Conservation (phyloP, 2,113 vertebrate genomes). For the Erythrocebus patas region DNA sequence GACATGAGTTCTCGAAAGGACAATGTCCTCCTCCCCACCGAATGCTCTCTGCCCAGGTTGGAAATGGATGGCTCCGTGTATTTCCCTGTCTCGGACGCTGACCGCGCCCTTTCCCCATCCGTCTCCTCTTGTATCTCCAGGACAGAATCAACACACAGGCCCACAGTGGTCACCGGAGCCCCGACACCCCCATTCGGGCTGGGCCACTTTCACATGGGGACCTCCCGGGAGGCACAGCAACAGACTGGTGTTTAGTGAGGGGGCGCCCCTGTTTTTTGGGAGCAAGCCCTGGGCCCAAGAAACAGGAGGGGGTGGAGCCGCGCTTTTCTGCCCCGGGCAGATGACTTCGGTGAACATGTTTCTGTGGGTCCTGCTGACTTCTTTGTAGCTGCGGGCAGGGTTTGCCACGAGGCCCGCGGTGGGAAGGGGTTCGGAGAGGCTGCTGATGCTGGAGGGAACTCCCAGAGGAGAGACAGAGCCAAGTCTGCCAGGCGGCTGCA, state of each 20-base stretch:
- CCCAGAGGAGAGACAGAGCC: not conserved
- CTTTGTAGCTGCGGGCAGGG: not conserved
- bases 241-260: not conserved
- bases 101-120: fast-evolving
- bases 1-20: too few relatives aligned
- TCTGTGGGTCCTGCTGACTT: not conserved
- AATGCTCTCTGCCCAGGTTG: not conserved
- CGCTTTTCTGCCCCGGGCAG: not conserved
- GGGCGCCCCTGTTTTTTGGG: not conserved
- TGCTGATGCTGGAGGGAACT: fast-evolving
- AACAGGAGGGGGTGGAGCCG: fast-evolving
- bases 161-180: fast-evolving
- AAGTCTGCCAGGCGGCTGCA: fast-evolving
- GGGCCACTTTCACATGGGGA: fast-evolving
- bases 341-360: fast-evolving
- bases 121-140: fast-evolving
- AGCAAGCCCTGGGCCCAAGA: not conserved
- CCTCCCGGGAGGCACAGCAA: fast-evolving
- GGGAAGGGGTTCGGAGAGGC: not conserved
- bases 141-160: fast-evolving
- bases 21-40: fast-evolving
- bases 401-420: fast-evolving
- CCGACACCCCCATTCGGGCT: fast-evolving
- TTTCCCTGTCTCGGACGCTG: fast-evolving
- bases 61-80: fast-evolving